Base-by-base conservation (phyloP, 37 sponge, comb jelly and placozoan genomes). In the Corticium candelabrum region DNA sequence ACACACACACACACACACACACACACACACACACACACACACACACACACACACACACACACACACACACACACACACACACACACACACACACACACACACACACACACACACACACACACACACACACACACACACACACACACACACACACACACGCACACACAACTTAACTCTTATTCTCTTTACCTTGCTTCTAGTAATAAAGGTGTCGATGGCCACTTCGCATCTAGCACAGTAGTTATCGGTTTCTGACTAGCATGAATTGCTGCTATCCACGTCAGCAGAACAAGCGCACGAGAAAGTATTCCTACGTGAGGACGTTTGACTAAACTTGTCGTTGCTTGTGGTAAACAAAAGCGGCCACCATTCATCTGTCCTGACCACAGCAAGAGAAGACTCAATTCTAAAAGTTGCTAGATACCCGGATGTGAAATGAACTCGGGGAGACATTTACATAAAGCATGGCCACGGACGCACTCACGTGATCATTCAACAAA, bases 131-230 rank as follows among this genome's bases (percentile, higher is more conserved):
- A 43, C n/a, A n/a, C n/a, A n/a, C n/a, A n/a, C n/a, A n/a, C n/a
- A n/a, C n/a, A n/a, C n/a, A n/a, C n/a, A n/a, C n/a, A n/a, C n/a
- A n/a, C n/a, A n/a, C n/a, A n/a, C n/a, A n/a, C n/a, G n/a, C n/a
- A n/a, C n/a, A n/a, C n/a, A n/a, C n/a, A n/a, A n/a, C n/a, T n/a
- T n/a, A n/a, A n/a, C n/a, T n/a, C 7, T 15, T 3, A 40, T 33
- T 38, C 27, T n/a, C 4, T 34, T 32, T 56, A 96, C 96, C 96
- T 96, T 0, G 88, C 77, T 78, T 96, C 96, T 41, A 85, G 77
- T 27, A 96, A 36, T 0, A 89, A 34, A 0, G 96, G 84, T 39
- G 90, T 88, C 2, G 73, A 30, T 1, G 72, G n/a, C 96, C 96
- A 96, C 34, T 85, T 81, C 21, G 92, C 74, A 39, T 86, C 82